These are phyloP conservation scores for Sorex maritimensis DNA, from an alignment of 2,797 vertebrate genomes.

Conservation along the genomic window DNA sequence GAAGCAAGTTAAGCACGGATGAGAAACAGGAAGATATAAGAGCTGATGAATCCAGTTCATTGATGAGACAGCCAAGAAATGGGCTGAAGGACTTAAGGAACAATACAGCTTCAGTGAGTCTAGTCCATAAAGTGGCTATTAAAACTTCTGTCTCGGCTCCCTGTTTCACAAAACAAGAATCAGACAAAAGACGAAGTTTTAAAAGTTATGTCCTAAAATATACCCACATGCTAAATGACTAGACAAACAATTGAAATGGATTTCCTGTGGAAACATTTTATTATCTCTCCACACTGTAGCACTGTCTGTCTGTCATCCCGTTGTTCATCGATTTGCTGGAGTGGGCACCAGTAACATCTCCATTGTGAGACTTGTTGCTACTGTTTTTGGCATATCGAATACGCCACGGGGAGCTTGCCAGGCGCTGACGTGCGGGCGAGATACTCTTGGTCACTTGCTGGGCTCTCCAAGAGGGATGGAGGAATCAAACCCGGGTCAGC, in stretches of 20 bases:
- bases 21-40: neutral
- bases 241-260: conserved; percentile 21
- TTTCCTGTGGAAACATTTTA: conserved; percentile 42
- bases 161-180: conserved; percentile 45
- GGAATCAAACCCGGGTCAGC: no score
- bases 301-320: neutral
- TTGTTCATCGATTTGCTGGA: no score
- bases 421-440: no score
- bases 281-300: neutral
- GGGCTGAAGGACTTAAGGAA: neutral
- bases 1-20: neutral
- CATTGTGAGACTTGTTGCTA: no score
- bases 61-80: conserved; percentile 26
- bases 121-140: neutral
- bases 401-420: no score
- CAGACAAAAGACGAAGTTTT: neutral
- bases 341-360: no score
- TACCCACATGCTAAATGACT: conserved; percentile 30
- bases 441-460: no score
- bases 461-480: no score
- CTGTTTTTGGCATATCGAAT: no score
- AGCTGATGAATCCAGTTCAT: neutral
- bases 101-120: neutral
- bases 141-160: neutral
- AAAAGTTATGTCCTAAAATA: conserved; percentile 49